Evolutionary conservation across 2,797 vertebrate species (phyloP).

Genomic region (Tiaroga cobitis): DNA sequence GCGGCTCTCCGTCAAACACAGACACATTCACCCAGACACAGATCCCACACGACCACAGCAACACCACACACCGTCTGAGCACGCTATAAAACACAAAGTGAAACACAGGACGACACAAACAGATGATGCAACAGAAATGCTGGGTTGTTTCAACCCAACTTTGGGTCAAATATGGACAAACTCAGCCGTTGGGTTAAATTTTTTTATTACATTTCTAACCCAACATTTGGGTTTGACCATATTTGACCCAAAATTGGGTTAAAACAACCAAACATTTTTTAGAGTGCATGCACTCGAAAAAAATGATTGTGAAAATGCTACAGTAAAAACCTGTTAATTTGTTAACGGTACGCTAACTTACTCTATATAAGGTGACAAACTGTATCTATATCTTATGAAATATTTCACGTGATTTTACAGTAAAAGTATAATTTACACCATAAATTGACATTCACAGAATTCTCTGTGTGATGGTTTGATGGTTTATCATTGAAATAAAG

Average conservation of each 20-base stretch:
- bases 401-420: not conserved
- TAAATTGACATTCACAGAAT: no score
- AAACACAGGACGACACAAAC: not conserved
- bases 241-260: no score
- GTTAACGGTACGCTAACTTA: not conserved
- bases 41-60: slow-evolving; percentile 56
- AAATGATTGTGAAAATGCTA: no score
- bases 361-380: not conserved
- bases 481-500: no score
- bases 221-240: no score
- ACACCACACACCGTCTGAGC: slow-evolving; percentile 34
- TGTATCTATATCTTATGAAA: not conserved
- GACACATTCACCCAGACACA: slow-evolving; percentile 57
- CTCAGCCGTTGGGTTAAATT: no score
- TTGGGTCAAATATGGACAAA: no score
- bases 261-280: no score
- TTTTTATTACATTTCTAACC: no score
- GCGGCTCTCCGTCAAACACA: slow-evolving; percentile 1
- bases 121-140: not conserved
- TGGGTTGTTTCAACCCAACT: no score
- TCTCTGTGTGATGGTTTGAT: no score
- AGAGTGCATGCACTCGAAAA: not conserved
- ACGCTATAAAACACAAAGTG: not conserved
- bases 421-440: not conserved
- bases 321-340: not conserved